Base-by-base conservation (phyloP, 2,113 vertebrate genomes). In the Oncorhynchus nerka region DNA sequence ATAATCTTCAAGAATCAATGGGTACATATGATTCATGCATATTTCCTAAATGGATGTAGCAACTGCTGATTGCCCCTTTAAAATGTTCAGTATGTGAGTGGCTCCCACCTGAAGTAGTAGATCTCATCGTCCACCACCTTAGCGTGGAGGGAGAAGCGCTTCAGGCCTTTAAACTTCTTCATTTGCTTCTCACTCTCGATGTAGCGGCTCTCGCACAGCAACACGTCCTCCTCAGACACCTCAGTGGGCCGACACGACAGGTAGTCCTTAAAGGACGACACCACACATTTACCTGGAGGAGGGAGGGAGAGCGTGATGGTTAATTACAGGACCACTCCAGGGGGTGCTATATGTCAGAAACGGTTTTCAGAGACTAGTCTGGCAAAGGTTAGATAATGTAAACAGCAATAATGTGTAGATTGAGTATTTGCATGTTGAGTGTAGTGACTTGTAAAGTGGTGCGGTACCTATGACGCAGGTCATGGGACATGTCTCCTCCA, bases 111-210 rank as follows among this genome's bases (percentile, higher is more conserved):
- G 89, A 99, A 99, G 84, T 99, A 99, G 84, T 94, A 98, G 83
- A 97, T 93, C 88, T 99, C 97, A 75, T 99, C 98, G 85, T 99
- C 98, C 79, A 98, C 95, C 75, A 99, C 97, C 95, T 99, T 99
- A 8, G 95, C 96, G 75, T 97, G 97, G 66, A 97, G 95, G 1
- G 97, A 99, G 91, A 99, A 99, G 75, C 98, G 96, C 90, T 99
- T 99, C 70, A 98, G 85, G 20, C 97, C 97, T 86, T 99, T 99
- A 81, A 98, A 99, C 77, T 97, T 99, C 91, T 99, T 99, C 95
- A 99, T 98, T 57, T 96, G 96, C 79, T 97, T 98, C 91, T 99
- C 98, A 0, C 93, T 94, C 70, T 98, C 97, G 3, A 97, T 96
- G 91, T 99, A 99, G 84, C 98, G 97, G 82, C 98, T 99, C 91